phyloP scores from a whole-genome alignment of 2,113 vertebrate genomes.

The Cyrtonyx montezumae region DNA sequence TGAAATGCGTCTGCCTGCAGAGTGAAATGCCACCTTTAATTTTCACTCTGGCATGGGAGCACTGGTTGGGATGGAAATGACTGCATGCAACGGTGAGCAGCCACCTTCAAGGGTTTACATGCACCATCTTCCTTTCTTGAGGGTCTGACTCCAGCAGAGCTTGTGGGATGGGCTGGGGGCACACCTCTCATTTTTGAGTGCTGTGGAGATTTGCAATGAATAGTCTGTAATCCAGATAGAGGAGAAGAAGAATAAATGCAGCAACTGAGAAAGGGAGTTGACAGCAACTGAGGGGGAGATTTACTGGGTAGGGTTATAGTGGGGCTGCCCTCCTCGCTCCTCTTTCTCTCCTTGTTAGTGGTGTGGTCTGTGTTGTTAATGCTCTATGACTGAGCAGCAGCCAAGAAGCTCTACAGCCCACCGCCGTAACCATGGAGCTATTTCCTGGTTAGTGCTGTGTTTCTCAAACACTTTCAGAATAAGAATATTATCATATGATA shows the following conservation, averaged over 20 bases:
- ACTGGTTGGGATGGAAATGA: background rate
- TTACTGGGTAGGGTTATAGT: background rate
- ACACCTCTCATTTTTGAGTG: background rate
- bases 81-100: background rate
- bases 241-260: background rate
- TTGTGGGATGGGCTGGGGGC: background rate
- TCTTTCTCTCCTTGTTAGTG: background rate
- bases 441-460: background rate
- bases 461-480: background rate
- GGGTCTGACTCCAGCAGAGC: background rate
- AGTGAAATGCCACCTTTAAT: slow-evolving; percentile 31
- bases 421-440: background rate
- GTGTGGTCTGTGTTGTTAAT: background rate
- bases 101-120: slow-evolving; percentile 4
- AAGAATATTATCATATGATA: background rate
- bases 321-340: background rate
- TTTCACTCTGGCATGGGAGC: slow-evolving; percentile 14
- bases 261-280: background rate
- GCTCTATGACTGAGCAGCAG: background rate
- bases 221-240: background rate
- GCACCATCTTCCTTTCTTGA: background rate
- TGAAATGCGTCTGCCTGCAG: slow-evolving; percentile 55
- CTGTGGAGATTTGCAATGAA: background rate
- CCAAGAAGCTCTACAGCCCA: background rate
- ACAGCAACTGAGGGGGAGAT: fast-evolving